These are phyloP conservation scores for Aphelocoma coerulescens DNA, from an alignment of 2,113 vertebrate species.

Conservation along the genomic window DNA sequence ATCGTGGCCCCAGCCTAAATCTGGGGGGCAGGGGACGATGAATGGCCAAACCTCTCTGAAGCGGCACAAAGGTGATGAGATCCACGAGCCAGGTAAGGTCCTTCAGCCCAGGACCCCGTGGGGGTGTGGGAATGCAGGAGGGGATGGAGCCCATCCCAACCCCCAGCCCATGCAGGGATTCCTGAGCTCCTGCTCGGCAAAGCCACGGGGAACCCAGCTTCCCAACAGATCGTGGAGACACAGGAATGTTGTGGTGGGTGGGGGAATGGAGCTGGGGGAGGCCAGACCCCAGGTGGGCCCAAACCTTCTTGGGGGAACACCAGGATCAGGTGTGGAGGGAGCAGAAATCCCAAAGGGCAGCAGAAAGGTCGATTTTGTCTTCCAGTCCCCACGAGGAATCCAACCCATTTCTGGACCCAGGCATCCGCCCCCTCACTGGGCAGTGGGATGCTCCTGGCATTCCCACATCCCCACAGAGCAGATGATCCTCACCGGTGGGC, in stretches of 20 bases:
- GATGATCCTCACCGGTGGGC: fast-evolving
- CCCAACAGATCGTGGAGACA: fast-evolving
- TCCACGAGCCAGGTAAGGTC: background rate
- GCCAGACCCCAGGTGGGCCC: fast-evolving
- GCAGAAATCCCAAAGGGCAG: background rate
- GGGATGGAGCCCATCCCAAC: fast-evolving
- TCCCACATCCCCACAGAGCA: fast-evolving
- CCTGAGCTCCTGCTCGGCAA: background rate
- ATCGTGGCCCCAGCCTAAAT: fast-evolving
- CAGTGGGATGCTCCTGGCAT: background rate
- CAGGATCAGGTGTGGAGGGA: background rate
- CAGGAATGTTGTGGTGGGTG: fast-evolving
- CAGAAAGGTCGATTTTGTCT: background rate
- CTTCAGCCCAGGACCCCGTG: fast-evolving
- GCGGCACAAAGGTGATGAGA: background rate
- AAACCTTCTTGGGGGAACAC: background rate
- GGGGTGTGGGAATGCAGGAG: background rate
- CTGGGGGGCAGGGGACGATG: background rate
- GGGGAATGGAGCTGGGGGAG: background rate
- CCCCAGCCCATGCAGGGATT: fast-evolving
- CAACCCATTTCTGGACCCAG: background rate
- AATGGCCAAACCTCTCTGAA: fast-evolving
- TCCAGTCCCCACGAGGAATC: fast-evolving
- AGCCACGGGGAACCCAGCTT: fast-evolving
- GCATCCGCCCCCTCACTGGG: fast-evolving